These are phyloP conservation scores for Episyrphus balteatus DNA, from an alignment of 1,140 invertebrate genomes.

Conservation along the genomic window DNA sequence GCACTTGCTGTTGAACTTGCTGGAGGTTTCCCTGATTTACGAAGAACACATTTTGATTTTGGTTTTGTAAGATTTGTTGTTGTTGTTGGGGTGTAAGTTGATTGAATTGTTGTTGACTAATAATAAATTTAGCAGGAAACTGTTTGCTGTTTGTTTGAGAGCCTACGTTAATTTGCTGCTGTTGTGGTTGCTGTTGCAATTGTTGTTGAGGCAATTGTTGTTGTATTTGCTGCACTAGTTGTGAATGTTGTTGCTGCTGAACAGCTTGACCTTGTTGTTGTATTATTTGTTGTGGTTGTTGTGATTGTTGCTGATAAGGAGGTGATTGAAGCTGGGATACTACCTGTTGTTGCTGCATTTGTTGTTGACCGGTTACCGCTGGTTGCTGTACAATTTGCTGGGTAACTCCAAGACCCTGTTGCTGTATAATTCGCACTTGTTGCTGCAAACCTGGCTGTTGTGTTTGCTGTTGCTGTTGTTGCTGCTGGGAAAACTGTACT, in stretches of 20 bases:
- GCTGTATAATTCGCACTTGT: slow-evolving; percentile 4
- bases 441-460: slow-evolving; percentile 5
- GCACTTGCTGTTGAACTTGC: slow-evolving; percentile 39
- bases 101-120: slow-evolving; percentile 43
- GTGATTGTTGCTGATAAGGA: not conserved
- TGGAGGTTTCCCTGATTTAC: slow-evolving; percentile 27
- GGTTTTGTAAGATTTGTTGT: slow-evolving; percentile 40
- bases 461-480: slow-evolving; percentile 13
- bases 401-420: not conserved
- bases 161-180: not conserved
- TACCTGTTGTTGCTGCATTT: slow-evolving; percentile 1
- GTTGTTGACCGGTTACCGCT: not conserved
- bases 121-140: slow-evolving; percentile 23
- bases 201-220: slow-evolving; percentile 9
- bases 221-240: slow-evolving; percentile 12
- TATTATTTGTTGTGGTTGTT: slow-evolving; percentile 21
- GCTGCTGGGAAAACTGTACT: slow-evolving; percentile 12
- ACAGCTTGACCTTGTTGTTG: slow-evolving; percentile 17
- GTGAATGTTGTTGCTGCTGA: slow-evolving; percentile 18
- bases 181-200: slow-evolving; percentile 8
- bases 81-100: slow-evolving; percentile 44
- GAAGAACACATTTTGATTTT: slow-evolving; percentile 31
- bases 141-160: slow-evolving; percentile 10
- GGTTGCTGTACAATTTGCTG: slow-evolving; percentile 2
- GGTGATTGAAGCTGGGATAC: not conserved